These are phyloP conservation scores for Lagopus leucura DNA, from an alignment of 2,113 vertebrate species.

Conservation along the genomic window DNA sequence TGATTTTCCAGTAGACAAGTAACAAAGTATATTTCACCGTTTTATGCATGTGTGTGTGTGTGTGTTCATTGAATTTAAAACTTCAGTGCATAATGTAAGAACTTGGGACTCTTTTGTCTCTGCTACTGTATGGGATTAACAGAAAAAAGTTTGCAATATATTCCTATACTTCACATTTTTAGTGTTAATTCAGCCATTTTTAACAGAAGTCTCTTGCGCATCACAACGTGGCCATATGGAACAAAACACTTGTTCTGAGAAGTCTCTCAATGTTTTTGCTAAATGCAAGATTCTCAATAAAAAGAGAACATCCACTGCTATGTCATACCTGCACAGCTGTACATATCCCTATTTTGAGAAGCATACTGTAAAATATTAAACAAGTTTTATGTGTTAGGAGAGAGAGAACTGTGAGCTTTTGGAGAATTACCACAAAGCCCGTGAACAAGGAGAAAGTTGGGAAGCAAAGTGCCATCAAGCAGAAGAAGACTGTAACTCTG, in stretches of 20 bases:
- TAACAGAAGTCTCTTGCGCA: neutral
- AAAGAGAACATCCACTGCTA: neutral
- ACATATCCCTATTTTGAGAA: neutral
- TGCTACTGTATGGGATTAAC: neutral
- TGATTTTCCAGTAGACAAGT: neutral
- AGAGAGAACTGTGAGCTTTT: constrained; percentile 78
- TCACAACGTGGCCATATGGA: neutral
- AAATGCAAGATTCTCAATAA: neutral
- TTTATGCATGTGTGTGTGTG: neutral
- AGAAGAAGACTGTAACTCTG: constrained; percentile 75
- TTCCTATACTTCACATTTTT: neutral
- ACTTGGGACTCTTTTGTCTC: neutral
- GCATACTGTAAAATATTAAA: neutral
- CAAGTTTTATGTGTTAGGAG: constrained; percentile 70
- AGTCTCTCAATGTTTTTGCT: neutral
- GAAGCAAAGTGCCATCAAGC: constrained; percentile 78
- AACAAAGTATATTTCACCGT: neutral
- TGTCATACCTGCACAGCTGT: neutral
- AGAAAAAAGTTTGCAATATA: neutral
- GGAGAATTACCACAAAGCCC: constrained; percentile 75
- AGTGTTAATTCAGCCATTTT: neutral
- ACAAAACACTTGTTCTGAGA: neutral
- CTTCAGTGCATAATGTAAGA: neutral
- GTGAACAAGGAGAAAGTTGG: constrained; percentile 77
- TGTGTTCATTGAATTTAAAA: neutral